phyloP scores from a whole-genome alignment of 2,113 vertebrate genomes.

The Peromyscus maniculatus region DNA sequence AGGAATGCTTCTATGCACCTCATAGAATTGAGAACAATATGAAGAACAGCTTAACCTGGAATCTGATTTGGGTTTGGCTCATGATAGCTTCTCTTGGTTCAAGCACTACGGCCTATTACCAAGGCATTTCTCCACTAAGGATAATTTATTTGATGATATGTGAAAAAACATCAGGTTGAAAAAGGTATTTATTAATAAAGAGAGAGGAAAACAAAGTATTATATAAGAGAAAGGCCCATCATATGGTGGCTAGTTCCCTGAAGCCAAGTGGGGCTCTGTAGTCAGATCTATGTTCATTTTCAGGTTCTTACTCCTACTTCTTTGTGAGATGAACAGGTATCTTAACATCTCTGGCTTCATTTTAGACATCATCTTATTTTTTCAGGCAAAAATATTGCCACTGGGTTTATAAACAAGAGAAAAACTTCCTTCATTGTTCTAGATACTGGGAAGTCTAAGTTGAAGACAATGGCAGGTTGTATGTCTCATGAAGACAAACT shows the following conservation, averaged over 20 bases:
- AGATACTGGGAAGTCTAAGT: not conserved
- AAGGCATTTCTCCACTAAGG: not conserved
- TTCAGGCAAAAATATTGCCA: not conserved
- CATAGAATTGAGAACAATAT: not conserved
- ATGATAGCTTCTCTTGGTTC: not conserved
- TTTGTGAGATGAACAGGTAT: not conserved
- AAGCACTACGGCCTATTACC: not conserved
- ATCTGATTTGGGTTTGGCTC: not conserved
- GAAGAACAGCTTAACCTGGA: not conserved
- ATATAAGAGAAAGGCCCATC: not conserved
- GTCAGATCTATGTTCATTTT: not conserved
- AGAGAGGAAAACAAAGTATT: not conserved
- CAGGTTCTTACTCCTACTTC: not conserved
- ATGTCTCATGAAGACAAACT: not conserved
- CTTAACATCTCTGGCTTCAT: not conserved
- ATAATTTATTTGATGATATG: not conserved
- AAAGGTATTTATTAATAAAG: not conserved
- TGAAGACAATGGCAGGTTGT: not conserved
- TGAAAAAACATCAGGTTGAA: not conserved
- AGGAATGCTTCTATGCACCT: not conserved
- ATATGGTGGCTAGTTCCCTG: fast-evolving
- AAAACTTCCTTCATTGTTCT: not conserved
- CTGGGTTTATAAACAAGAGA: not conserved
- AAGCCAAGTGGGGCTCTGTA: not conserved
- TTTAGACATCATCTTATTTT: not conserved